phyloP scores from a whole-genome alignment of 2,888 invertebrate genomes.

The Drosophila nigricruria region DNA sequence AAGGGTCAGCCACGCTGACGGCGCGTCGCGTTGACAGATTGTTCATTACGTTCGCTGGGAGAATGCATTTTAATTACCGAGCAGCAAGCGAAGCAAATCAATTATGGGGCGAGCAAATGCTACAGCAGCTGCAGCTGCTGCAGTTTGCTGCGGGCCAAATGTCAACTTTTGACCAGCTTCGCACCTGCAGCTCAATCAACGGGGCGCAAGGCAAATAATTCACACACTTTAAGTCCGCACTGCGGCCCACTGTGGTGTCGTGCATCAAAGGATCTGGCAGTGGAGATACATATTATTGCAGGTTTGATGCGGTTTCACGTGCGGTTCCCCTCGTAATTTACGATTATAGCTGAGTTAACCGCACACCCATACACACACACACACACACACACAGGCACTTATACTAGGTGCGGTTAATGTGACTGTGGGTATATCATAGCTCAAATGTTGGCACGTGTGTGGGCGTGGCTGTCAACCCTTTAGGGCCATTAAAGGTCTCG shows the following conservation, averaged over 20 bases:
- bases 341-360: slow-evolving; percentile 55
- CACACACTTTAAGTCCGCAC: slow-evolving; percentile 69
- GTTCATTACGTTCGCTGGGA: slow-evolving; percentile 29
- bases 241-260: slow-evolving; percentile 24
- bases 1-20: neutral
- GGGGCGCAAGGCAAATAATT: slow-evolving; percentile 71
- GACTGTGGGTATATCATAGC: slow-evolving; percentile 23
- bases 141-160: slow-evolving; percentile 51
- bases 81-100: slow-evolving; percentile 48
- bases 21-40: slow-evolving; percentile 22
- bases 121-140: neutral
- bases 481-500: slow-evolving; percentile 66
- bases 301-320: slow-evolving; percentile 38
- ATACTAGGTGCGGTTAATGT: slow-evolving; percentile 14
- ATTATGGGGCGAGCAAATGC: slow-evolving; percentile 32
- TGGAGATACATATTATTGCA: slow-evolving; percentile 26
- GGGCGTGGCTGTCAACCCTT: slow-evolving; percentile 53
- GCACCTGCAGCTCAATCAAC: slow-evolving; percentile 33
- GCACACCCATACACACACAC: neutral
- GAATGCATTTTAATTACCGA: slow-evolving; percentile 59
- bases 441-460: slow-evolving; percentile 18
- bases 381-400: neutral
- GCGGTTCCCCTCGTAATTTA: slow-evolving; percentile 66
- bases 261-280: slow-evolving; percentile 58
- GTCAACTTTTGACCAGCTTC: slow-evolving; percentile 47